Base-by-base conservation (phyloP, 2,888 invertebrate species). In the Drosophila testacea region DNA sequence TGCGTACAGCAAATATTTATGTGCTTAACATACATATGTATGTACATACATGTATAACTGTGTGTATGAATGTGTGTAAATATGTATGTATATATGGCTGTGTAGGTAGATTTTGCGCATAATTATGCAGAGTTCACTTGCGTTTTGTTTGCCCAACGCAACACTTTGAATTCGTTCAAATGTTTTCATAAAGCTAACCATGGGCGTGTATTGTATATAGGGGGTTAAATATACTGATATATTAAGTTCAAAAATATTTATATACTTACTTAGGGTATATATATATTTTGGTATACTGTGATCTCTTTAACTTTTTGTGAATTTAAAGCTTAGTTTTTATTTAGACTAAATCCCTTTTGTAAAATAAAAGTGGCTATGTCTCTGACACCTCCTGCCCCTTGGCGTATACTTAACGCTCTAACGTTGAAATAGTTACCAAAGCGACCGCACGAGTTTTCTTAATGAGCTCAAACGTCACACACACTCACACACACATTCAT, bases 41-140 rank as follows among this genome's bases (percentile, higher is more conserved):
- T n/a, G n/a, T n/a, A 62, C 41, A 62, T 32, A 36, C 13, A 48
- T 7, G 7, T 30, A 30, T 30, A 30, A 7, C 5, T 32, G 32
- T 32, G 1, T 32, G 7, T 32, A 32, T 9, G 2, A 0, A 9
- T 32, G 32, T 32, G 32, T 32, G 32, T 32, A 6, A 6, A 6
- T 32, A 6, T 6, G 6, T 32, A 6, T 32, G 32, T 32, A 6
- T 0, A 6, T 32, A 32, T 22, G 22, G 22, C 22, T 22, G 27
- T 70, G 38, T 60, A 34, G 50, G 67, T 67, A 42, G 72, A 61
- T 79, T 77, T 83, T 81, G 75, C 67, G 81, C 81, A 83, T 81
- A 81, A 83, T 81, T 81, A 81, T 83, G 77, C 81, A 81, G 52
- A 77, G 82, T 67, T 79, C 68, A 69, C 73, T 77, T 82, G 67